Base-by-base conservation (phyloP, 1,140 invertebrate genomes). In the Drosophila melanica region DNA sequence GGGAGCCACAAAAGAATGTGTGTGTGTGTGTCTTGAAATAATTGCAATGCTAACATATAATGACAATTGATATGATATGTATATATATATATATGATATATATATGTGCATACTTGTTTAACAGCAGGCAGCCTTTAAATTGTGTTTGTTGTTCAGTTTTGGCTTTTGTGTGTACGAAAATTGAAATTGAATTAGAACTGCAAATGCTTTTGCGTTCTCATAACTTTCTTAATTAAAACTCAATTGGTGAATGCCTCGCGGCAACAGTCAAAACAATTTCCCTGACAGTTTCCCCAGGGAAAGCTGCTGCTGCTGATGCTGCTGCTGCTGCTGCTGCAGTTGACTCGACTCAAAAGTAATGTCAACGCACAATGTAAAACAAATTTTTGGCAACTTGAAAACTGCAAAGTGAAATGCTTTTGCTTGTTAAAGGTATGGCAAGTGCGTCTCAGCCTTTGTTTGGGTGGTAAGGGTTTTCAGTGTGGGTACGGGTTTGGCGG, bases 151-250 rank as follows among this genome's bases (percentile, higher is more conserved):
- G 7, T 64, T 72, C 33, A 39, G 39, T 47, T 72, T 39, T 59
- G 65, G 37, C 65, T 57, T 59, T 54, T 59, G 53, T 67, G 35
- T 45, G 16, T 42, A 54, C 30, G 37, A 62, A 68, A 70, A 66
- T 64, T 73, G 51, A 51, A 82, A 79, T 77, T 77, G 9, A 79
- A 82, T 87, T 70, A 89, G 72, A 79, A 68, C 50, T 74, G 66
- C 55, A 79, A 69, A 55, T 54, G 50, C 66, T 62, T 76, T 57
- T 79, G 66, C 42, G 30, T 47, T 70, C 53, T 70, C 53, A 62
- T 65, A 87, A 87, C 82, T 87, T 87, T 87, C 67, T 89, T 87
- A 89, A 87, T 87, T 87, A 87, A 89, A 87, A 87, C 84, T 87
- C 68, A 79, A 87, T 89, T 41, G 23, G 33, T 48, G 62, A 84